Base-by-base conservation (phyloP, 2,113 vertebrate genomes). In the Bungarus multicinctus region DNA sequence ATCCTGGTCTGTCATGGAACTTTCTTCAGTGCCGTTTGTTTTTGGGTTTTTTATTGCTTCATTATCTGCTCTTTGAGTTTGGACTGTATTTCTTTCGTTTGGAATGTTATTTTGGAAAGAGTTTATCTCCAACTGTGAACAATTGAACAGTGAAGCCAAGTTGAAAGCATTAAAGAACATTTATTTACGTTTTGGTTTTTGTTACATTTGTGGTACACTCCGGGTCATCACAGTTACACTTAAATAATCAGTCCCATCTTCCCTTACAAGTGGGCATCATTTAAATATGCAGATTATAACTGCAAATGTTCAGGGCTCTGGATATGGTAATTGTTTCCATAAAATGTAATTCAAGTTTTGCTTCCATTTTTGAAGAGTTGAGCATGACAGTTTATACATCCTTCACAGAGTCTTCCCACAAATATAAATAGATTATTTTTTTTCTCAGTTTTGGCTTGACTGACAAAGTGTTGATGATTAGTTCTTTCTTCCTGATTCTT, bases 171-270 rank as follows among this genome's bases (percentile, higher is more conserved):
- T 50, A 50, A 50, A 9, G 8, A 50, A 50, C 47, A 50, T 50
- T 50, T 8, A 50, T 50, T 50, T 50, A 50, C 9, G 47, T 50
- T 50, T 50, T 50, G 8, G 47, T 50, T 50, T 50, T 50, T 50
- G 47, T 50, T 50, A 9, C 8, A 50, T 50, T 50, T 50, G 47
- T 50, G 47, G 47, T 50, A 50, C 43, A 43, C 43, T 43, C 43
- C 43, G 43, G 43, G 43, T 43, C 43, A 43, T 43, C 43, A 43
- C 47, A 50, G 47, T 50, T 93, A 20, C 89, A 18, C 58, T 95
- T 94, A 45, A 47, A 16, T 94, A 34, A 60, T 91, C 91, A 57
- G 7, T 43, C 74, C 34, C 92, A 20, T 88, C 2, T 85, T 94
- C 87, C 85, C 52, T 74, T n/a, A 60, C 43, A 81, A 74, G 89